A percentile compares a stretch with the other conserved stretches of the same genome.
Evolutionary conservation across 2,797 vertebrate genomes (phyloP).

Genomic region (Pseudochaenichthys georgianus): DNA sequence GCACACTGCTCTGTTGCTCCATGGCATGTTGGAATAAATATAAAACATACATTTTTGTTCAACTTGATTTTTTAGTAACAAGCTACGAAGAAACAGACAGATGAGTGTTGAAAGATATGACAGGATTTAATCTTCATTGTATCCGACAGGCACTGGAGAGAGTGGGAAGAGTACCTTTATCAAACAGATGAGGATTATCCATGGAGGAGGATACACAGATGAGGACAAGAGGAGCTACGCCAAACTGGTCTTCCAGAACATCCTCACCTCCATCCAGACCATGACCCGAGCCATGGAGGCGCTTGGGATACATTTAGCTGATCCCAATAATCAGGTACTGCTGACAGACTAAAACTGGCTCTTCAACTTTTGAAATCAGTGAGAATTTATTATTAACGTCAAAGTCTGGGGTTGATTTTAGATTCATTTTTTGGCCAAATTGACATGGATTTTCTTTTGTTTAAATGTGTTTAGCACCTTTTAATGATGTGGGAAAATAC

Average conservation of each 20-base stretch:
- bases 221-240: conserved; percentile 90
- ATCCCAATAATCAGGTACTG: conserved; percentile 84
- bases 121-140: background rate
- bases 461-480: background rate
- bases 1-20: background rate
- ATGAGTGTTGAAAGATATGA: background rate
- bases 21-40: background rate
- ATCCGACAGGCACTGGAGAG: conserved; percentile 89
- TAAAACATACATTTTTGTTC: fast-evolving
- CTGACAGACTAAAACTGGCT: background rate
- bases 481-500: no score
- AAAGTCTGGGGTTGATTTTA: background rate
- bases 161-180: conserved; percentile 95
- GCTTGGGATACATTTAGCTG: conserved; percentile 80
- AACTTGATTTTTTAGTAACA: background rate
- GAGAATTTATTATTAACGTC: background rate
- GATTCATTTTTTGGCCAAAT: background rate
- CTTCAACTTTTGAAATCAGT: background rate
- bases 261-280: conserved; percentile 90
- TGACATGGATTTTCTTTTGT: background rate
- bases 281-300: conserved; percentile 89
- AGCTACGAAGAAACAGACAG: background rate
- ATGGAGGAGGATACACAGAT: conserved; percentile 91
- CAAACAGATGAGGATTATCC: conserved; percentile 96
- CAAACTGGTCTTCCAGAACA: conserved; percentile 91